Evolutionary conservation across 2,113 vertebrate species (phyloP).

Genomic region (Hippocampus barbouri): DNA sequence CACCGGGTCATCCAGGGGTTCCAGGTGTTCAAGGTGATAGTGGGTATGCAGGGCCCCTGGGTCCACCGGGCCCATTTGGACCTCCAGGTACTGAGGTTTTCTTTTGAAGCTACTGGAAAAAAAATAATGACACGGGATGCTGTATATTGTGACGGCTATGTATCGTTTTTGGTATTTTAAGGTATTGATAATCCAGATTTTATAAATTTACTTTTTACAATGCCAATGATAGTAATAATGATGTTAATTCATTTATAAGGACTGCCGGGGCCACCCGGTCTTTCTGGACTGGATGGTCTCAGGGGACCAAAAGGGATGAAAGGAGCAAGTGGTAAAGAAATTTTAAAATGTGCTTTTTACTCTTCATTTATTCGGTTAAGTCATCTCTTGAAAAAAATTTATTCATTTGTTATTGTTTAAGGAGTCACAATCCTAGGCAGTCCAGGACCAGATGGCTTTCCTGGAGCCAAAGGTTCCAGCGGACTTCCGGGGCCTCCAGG

Average conservation of each 20-base stretch:
- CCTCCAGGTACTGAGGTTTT: conserved; percentile 31
- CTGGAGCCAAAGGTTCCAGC: conserved; percentile 44
- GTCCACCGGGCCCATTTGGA: conserved; percentile 41
- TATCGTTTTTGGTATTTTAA: neutral
- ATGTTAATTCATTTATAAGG: conserved; percentile 37
- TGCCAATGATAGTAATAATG: neutral
- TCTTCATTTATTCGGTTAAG: neutral
- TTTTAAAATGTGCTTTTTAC: neutral
- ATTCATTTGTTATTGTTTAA: conserved; percentile 9
- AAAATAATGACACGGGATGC: neutral
- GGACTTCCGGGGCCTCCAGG: conserved; percentile 38
- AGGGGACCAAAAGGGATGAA: conserved; percentile 54
- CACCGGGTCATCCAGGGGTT: conserved; percentile 29
- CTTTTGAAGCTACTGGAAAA: neutral
- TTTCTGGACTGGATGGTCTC: conserved; percentile 60
- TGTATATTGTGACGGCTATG: neutral
- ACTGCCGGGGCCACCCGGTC: conserved; percentile 40
- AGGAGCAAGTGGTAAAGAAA: conserved; percentile 43
- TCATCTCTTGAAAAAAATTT: neutral
- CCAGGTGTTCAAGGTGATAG: conserved; percentile 39
- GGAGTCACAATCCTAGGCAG: conserved; percentile 28
- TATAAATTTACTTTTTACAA: neutral
- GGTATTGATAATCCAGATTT: neutral
- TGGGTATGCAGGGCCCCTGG: conserved; percentile 33
- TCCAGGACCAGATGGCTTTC: conserved; percentile 39